Percentiles rank a stretch among this genome's conserved stretches.
Evolutionary conservation across 2,888 invertebrate species (phyloP).

Genomic region (Scrobipalpa atriplicella): DNA sequence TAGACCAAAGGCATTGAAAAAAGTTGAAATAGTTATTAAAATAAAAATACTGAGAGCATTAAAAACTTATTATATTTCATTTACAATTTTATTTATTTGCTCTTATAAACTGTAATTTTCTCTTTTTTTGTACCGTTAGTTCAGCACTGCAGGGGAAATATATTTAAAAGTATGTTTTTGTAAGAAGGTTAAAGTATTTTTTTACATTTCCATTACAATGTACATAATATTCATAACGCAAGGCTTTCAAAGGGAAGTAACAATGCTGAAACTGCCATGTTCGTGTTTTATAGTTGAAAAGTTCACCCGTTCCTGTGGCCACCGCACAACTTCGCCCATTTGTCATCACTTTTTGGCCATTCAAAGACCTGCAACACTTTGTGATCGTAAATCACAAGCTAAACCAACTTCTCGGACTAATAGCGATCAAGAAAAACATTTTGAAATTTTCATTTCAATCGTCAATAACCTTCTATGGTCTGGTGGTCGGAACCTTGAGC

Average conservation of each 20-base stretch:
- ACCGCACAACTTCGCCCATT: constrained; percentile 33
- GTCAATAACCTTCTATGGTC: constrained; percentile 21
- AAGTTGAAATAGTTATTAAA: no score
- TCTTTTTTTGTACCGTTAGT: no score
- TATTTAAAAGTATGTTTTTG: no score
- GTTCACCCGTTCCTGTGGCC: constrained; percentile 29
- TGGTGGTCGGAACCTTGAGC: no score
- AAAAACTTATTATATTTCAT: no score
- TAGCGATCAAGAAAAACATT: constrained; percentile 2
- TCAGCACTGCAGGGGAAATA: no score
- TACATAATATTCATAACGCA: background rate
- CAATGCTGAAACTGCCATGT: background rate
- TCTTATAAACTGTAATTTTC: no score
- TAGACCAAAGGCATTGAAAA: no score
- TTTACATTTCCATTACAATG: no score
- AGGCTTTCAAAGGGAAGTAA: background rate
- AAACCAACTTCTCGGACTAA: constrained; percentile 29
- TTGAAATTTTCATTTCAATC: constrained; percentile 20
- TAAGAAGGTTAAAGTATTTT: no score
- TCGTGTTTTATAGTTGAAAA: constrained; percentile 30
- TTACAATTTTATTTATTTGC: no score
- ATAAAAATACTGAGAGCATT: no score
- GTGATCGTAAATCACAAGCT: constrained; percentile 32
- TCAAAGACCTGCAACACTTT: constrained; percentile 31
- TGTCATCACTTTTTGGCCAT: constrained; percentile 35